Evolutionary conservation across 2,888 invertebrate species (phyloP), one percentile per base, ranked within the genome.

Genomic region (Melieria picta): DNA sequence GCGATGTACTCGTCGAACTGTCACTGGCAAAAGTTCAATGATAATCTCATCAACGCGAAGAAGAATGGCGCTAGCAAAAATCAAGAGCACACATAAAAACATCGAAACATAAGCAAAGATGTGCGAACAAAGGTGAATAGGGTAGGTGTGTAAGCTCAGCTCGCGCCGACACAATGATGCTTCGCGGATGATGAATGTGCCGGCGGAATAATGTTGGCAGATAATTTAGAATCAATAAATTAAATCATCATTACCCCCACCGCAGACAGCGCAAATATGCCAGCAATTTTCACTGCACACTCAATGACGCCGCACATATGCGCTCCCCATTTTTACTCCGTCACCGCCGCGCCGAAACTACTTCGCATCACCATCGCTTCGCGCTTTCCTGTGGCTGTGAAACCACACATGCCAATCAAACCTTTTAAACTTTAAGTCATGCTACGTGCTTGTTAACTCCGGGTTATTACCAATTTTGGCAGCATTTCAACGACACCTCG

Each of bases 21-120:
- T 57, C 57, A 13, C 57, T 57, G 9, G 5, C 5, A 13, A 57
- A 57, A 57, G 57, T 57, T 57, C 57, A 57, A 57, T 57, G 57
- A 57, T 57, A 57, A 16, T 30, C 30, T 2, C 30, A 30, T 30
- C 30, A 30, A 30, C 2, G 30, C 30, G 30, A 3, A 30, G 30
- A 30, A 30, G 30, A 30, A 30, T 30, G 30, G 30, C 30, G 30
- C 30, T 30, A 30, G 30, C 30, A 30, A 30, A 30, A 30, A 30
- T 30, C 30, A 30, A 30, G 30, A 30, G 30, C 30, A 30, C 30
- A 30, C 30, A 30, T 30, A 30, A 30, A 30, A 30, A 30, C 30
- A 30, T 30, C 30, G 30, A 30, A 30, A 30, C 30, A 3, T 3
- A 30, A 30, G 30, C 30, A 30, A 2, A 30, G 30, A 30, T 2